Conservation (phyloP, 2,888 invertebrate species). For the Cepaea hortensis region DNA sequence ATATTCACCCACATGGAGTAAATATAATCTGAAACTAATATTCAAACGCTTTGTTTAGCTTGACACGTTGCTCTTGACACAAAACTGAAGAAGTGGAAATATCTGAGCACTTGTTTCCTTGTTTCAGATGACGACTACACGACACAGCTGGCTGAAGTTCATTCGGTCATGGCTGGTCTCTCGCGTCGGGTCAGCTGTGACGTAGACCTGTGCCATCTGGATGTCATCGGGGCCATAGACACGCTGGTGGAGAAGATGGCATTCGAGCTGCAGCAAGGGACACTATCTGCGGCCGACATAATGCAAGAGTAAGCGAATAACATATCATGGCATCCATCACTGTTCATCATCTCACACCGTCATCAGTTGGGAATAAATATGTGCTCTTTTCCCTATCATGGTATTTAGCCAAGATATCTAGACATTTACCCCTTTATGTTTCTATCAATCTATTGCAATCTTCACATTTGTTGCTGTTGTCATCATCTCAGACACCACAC, state of each 20-base stretch:
- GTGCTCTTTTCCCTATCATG: no score
- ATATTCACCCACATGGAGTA: no score
- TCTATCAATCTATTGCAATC: no score
- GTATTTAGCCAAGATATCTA: no score
- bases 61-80: no score
- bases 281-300: conserved; percentile 31
- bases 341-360: background rate
- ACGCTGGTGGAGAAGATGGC: conserved; percentile 41
- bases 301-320: conserved; percentile 42
- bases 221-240: conserved; percentile 47
- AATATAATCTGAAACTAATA: no score
- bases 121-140: conserved; percentile 36
- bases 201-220: conserved; percentile 29
- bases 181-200: conserved; percentile 35
- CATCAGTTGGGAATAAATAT: background rate
- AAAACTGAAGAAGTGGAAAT: no score
- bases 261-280: conserved; percentile 41
- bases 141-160: conserved; percentile 42
- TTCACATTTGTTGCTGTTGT: no score
- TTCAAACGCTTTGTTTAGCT: no score
- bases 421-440: no score
- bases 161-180: conserved; percentile 41
- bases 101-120: no score
- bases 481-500: no score
- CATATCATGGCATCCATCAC: background rate